Base-by-base conservation (phyloP, 23 tunicate species). In the Trididemnum clinides region DNA sequence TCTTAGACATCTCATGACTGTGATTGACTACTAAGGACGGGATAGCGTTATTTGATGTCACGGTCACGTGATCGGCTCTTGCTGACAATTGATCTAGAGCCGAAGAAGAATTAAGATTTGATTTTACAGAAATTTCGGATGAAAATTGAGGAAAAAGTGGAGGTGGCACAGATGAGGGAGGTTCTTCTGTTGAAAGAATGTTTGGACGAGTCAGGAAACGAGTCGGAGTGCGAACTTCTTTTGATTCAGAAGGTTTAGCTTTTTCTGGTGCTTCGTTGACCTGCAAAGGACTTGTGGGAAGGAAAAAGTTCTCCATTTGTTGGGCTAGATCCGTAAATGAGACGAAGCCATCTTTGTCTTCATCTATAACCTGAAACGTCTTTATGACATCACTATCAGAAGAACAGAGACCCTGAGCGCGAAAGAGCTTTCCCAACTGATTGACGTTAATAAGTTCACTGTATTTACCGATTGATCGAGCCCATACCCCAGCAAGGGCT, bases 401-500 rank as follows among this genome's bases (percentile, higher is more conserved):
- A 39, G 82, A 82, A 51, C 70, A 72, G 18, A 79, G 87, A 36
- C 77, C 49, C 6, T 38, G 66, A 29, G 92, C 70, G 10, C 59
- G 87, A 50, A 39, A 88, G n/a, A 88, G 87, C 5, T 82, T 15
- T 39, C 82, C 87, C 6, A 88, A 39, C 63, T 88, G 86, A 4
- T 20, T 65, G 21, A 88, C 80, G 65, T 82, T 78, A 33, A 88
- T 88, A 18, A 39, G 62, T 39, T 62, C 28, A 5, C 74, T 78
- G 20, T 73, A 44, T 29, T 51, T 77, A 1, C 92, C 92, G 37
- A 88, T 64, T 4, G 73, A 72, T 63, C 82, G 73, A 0, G 7
- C 34, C 92, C 92, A 88, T 21, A 88, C 58, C 20, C 87, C 51
- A 0, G 82, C 78, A 0, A 88, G 81, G 2, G 92, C 92, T 58